Conservation (phyloP, 2,797 vertebrate genomes). For the Chloroceryle inda region DNA sequence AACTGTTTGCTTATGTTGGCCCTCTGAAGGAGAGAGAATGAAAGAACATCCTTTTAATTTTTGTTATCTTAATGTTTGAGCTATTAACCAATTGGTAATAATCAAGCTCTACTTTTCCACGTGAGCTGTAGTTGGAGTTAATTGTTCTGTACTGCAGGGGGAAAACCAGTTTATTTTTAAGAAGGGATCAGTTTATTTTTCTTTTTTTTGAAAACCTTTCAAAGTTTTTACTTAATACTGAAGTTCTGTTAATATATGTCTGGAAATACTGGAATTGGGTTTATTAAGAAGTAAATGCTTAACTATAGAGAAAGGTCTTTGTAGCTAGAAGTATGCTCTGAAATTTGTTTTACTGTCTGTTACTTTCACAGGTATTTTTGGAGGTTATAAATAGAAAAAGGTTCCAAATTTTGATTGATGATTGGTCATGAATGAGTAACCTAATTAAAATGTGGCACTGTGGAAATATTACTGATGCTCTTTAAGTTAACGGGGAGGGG, state of each 20-base stretch:
- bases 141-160: background rate
- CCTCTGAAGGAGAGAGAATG: background rate
- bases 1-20: background rate
- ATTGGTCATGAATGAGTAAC: background rate
- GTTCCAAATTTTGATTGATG: background rate
- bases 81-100: background rate
- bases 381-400: background rate
- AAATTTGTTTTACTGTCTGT: background rate
- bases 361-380: background rate
- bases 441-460: background rate
- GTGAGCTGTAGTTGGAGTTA: background rate
- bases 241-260: background rate
- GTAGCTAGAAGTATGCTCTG: background rate
- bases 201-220: background rate
- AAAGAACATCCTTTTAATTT: background rate
- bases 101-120: background rate
- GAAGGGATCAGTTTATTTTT: background rate
- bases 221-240: background rate
- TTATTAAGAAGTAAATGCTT: background rate
- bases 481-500: background rate
- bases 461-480: background rate
- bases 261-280: background rate
- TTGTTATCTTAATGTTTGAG: background rate
- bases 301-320: background rate
- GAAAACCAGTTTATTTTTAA: background rate